Base-by-base conservation (phyloP, 2,888 invertebrate genomes). In the Acronicta alni region DNA sequence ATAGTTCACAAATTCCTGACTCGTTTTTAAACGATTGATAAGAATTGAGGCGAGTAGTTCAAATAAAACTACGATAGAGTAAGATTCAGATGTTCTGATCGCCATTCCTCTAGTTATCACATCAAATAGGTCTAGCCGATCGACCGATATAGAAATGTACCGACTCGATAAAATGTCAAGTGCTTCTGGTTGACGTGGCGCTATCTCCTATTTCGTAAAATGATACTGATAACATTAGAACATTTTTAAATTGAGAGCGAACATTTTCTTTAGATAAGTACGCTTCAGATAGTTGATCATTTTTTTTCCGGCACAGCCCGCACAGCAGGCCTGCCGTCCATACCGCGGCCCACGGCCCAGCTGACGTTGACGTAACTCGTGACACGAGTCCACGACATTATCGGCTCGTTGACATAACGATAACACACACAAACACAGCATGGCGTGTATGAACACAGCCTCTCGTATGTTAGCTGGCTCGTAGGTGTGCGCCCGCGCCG, bases 361-460 rank as follows among this genome's bases (percentile, higher is more conserved):
- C 83, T 84, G 83, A 80, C 70, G 73, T 62, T 82, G 84, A 84
- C 84, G 84, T 84, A 75, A 80, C 71, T 76, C 74, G 74, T 76
- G 72, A 74, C 68, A 74, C 64, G 59, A 69, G 49, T 70, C 70
- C 64, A 56, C 61, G 63, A 71, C 72, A 76, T 74, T 77, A 80
- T 77, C 70, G 64, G 61, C 67, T 60, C 62, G 67, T 75, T 71
- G 75, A 77, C 68, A 75, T 66, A 71, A 71, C 67, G 70, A 75
- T 79, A 78, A 72, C 79, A 47, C 74, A 75, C 66, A 70, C 76
- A 63, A 41, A 62, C 60, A 46, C 48, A 18, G 32, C 41, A 15
- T 17, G 10, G 14, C 35, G 32, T 55, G 64, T 65, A 63, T 67
- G 60, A 43, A 58, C 60, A 48, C 54, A 8, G 2, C 10, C 30